Percentiles rank a stretch among this genome's conserved stretches.
Evolutionary conservation across 2,113 vertebrate species (phyloP).

Genomic region (Eretmochelys imbricata): DNA sequence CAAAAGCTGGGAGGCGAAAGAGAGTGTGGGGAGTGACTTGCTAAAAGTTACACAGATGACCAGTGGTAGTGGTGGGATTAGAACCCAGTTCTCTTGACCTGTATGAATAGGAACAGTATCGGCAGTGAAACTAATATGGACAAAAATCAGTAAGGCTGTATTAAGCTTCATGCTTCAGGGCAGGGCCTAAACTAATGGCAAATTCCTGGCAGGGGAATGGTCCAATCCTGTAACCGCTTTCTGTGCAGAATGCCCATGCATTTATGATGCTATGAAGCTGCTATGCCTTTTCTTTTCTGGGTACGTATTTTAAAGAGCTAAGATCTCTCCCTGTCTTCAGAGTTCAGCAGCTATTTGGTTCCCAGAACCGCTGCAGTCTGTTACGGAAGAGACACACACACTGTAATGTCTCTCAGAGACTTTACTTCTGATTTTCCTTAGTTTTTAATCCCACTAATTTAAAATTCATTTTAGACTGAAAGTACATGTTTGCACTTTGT

Average conservation of each 20-base stretch:
- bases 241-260: background rate
- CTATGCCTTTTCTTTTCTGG: accelerated
- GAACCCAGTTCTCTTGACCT: background rate
- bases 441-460: background rate
- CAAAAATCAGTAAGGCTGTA: accelerated
- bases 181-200: accelerated
- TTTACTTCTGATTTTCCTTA: background rate
- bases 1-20: background rate
- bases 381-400: background rate
- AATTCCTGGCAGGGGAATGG: background rate
- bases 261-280: accelerated
- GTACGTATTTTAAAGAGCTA: accelerated
- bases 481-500: background rate
- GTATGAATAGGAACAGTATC: background rate
- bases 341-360: background rate
- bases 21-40: background rate
- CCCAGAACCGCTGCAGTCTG: accelerated
- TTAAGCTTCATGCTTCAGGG: accelerated
- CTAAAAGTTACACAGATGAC: background rate
- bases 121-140: accelerated
- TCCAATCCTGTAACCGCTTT: background rate
- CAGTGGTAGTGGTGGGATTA: background rate
- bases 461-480: background rate
- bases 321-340: background rate
- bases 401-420: background rate